Base-by-base conservation (phyloP, 2,113 vertebrate species). In the Poeciliopsis turrubarensis region DNA sequence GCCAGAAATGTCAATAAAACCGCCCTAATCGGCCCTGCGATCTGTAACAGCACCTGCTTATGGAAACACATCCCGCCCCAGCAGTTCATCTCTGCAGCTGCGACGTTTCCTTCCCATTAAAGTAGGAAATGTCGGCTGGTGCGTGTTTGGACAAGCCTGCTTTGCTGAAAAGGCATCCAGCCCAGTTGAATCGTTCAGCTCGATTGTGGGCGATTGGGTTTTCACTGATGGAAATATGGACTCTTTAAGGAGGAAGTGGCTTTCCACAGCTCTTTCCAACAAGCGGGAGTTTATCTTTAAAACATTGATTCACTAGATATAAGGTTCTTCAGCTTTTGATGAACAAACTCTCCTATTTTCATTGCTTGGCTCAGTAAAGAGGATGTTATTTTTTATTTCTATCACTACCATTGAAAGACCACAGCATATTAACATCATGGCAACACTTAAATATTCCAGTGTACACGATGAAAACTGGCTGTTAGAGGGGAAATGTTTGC, bases 1-100 rank as follows among this genome's bases (percentile, higher is more conserved):
- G 89, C 90, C 91, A 93, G 88, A 93, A 82, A 91, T 91, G 89
- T 91, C 88, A 92, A 89, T 88, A 89, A 87, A 90, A 81, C 85
- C 77, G 80, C 84, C 89, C 73, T 89, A 90, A 92, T 94, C 89
- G 68, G 51, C 47, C 60, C n/a, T 79, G 80, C 81, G 29, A 91
- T 92, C 89, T 90, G 89, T 89, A 90, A 87, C 57, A 82, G 86
- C 92, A 93, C 87, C 90, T 94, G 92, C 80, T 86, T 85, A 64
- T 68, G 86, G 87, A 84, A 93, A 89, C 89, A 89, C 79, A 75
- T 82, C 89, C 88, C 84, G 85, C 73, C 83, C 85, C 83, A 77
- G 85, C 77, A 72, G 84, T 80, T 76, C 87, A 81, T 88, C 81
- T 87, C 76, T 39, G 73, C 79, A 75, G 81, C 83, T 70, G 87